A percentile compares a stretch with the other conserved stretches of the same genome.
Evolutionary conservation across 2,797 vertebrate species (phyloP).

Genomic region (Schizothorax lantsangensis): DNA sequence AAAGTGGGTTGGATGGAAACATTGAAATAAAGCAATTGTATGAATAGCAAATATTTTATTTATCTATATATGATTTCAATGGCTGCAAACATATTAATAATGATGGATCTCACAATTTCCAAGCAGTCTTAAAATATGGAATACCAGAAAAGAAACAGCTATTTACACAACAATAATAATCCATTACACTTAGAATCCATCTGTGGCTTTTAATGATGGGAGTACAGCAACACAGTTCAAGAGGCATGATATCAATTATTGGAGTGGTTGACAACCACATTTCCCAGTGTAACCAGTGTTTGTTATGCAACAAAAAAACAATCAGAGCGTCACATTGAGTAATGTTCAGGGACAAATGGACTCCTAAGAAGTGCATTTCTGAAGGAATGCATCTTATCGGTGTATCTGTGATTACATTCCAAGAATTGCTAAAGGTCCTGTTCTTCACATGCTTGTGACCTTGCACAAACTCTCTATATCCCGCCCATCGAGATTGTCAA

Average conservation of each 20-base stretch:
- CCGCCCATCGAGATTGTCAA: background rate
- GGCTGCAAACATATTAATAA: background rate
- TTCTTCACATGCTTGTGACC: conserved; percentile 33
- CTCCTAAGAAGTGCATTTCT: conserved; percentile 15
- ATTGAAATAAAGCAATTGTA: background rate
- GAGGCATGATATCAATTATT: background rate
- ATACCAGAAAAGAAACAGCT: background rate
- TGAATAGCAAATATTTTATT: background rate
- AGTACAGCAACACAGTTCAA: background rate
- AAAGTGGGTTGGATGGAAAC: background rate
- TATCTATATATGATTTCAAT: background rate
- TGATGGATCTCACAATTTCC: background rate
- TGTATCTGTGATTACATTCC: conserved; percentile 40
- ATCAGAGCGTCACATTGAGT: conserved; percentile 43
- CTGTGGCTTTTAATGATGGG: background rate
- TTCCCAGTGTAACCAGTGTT: conserved; percentile 22
- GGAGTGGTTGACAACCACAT: background rate
- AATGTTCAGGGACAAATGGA: conserved; percentile 36
- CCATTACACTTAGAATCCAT: background rate
- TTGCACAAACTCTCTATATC: conserved; percentile 23
- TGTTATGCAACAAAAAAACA: conserved; percentile 16
- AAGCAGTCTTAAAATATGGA: background rate
- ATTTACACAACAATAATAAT: background rate
- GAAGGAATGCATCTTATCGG: conserved; percentile 50
- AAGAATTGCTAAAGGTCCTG: conserved; percentile 44